Conservation (phyloP, 2,113 vertebrate species). For the Myrmophylax atrothorax region DNA sequence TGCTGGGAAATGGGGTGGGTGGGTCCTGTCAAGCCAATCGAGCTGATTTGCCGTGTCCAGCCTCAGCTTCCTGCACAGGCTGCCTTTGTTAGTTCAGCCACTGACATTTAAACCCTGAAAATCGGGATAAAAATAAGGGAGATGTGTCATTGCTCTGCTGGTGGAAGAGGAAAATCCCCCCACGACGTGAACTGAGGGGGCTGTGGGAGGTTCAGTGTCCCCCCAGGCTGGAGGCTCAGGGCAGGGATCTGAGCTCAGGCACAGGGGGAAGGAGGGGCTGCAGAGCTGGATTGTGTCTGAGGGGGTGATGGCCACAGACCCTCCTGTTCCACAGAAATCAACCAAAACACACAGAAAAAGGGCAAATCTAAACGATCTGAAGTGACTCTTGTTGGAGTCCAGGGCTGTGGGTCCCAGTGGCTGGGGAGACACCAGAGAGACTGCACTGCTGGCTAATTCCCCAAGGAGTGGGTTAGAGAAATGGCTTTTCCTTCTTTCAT, state of each 20-base stretch:
- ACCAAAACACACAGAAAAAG: background rate
- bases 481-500: background rate
- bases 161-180: background rate
- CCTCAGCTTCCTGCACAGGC: background rate
- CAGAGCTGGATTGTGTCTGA: background rate
- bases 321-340: background rate
- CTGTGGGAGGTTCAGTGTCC: background rate
- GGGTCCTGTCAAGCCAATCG: background rate
- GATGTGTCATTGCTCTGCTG: background rate
- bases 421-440: fast-evolving
- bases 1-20: background rate
- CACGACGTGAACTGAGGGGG: fast-evolving
- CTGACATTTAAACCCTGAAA: background rate
- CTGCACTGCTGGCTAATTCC: background rate
- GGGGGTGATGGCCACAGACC: fast-evolving
- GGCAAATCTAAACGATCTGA: fast-evolving
- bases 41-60: background rate
- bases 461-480: background rate
- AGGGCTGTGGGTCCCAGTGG: fast-evolving
- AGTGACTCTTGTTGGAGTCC: background rate
- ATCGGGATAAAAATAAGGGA: background rate
- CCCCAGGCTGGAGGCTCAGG: background rate
- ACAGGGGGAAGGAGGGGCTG: background rate
- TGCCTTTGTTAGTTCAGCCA: fast-evolving
- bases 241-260: background rate